Base-by-base conservation (phyloP, 2,888 invertebrate species). In the Pristionchus mayeri region DNA sequence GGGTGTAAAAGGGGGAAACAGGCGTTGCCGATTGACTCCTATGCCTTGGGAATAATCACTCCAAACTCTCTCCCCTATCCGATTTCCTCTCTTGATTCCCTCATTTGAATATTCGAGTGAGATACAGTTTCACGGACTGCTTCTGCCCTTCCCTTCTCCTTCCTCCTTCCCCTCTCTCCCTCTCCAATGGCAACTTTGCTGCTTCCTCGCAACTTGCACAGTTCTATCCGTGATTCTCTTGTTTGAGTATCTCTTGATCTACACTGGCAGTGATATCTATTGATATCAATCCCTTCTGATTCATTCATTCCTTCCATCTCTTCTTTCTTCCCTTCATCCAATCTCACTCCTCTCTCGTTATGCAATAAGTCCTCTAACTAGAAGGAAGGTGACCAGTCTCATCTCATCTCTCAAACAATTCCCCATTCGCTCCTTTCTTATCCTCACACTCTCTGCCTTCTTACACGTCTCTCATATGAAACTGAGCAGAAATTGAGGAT, bases 1-100 rank as follows among this genome's bases (percentile, higher is more conserved):
- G 63, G 63, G 63, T 63, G 63, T 63, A 63, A 63, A 63, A 63
- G 63, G 63, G 63, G 63, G 63, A 63, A 63, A 63, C 63, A 63
- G 63, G 63, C 63, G 63, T 63, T 63, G 63, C 63, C 63, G 63
- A 63, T 63, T 63, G 63, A 63, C 63, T 63, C 30, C 30, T 54
- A 63, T 63, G 63, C 27, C 63, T 63, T 63, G 30, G n/a, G 63
- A 63, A 63, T 63, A 63, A 63, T 63, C 63, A 63, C 63, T 63
- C 34, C 27, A 13, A 27, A 30, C 63, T 34, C 60, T 60, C 60
- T 60, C 60, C 30, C 60, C 60, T 27, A 60, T 60, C 60, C 30
- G 30, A 63, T 63, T 63, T 63, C 54, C 24, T 54, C 63, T 34
- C 63, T 30, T 63, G n/a, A 63, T 63, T 30, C 63, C 3, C 34